These are phyloP conservation scores for Leptothorax acervorum DNA, from an alignment of 2,888 invertebrate genomes.

Conservation along the genomic window DNA sequence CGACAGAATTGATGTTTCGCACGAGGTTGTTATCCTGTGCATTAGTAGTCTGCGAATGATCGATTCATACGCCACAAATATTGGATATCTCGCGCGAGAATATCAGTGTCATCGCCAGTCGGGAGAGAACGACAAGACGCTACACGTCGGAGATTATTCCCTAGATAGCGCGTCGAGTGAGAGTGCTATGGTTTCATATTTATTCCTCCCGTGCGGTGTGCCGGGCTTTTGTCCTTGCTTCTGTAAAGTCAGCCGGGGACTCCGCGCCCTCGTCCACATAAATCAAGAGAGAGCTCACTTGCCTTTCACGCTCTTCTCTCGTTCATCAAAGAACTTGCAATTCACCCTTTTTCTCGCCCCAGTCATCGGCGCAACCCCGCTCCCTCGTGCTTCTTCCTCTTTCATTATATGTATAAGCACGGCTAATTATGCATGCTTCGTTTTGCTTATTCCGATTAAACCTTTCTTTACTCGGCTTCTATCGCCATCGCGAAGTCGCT, in stretches of 20 bases:
- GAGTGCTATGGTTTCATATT: slow-evolving; percentile 38
- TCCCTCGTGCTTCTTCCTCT: slow-evolving; percentile 45
- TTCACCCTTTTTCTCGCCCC: slow-evolving; percentile 5
- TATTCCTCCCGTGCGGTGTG: slow-evolving; percentile 49
- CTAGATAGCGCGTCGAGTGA: slow-evolving; percentile 22
- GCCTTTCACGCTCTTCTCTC: slow-evolving; percentile 54
- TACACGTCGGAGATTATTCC: slow-evolving; percentile 35
- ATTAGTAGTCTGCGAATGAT: slow-evolving; percentile 38
- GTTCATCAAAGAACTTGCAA: slow-evolving; percentile 49
- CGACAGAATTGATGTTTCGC: slow-evolving; percentile 28
- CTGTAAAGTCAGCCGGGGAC: slow-evolving; percentile 33
- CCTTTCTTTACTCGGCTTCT: slow-evolving; percentile 42
- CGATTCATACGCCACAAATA: slow-evolving; percentile 30
- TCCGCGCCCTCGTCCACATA: slow-evolving; percentile 46
- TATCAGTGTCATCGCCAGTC: slow-evolving; percentile 44
- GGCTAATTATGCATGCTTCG: slow-evolving; percentile 74
- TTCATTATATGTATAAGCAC: slow-evolving; percentile 66
- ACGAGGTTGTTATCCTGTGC: not conserved
- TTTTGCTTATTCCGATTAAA: slow-evolving; percentile 67
- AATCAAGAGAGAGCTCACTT: slow-evolving; percentile 59
- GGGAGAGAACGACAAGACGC: slow-evolving; percentile 8
- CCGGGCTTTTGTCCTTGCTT: slow-evolving; percentile 42
- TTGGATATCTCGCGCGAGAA: not conserved
- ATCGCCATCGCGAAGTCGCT: not conserved
- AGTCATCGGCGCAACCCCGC: not conserved